A percentile compares a stretch with the other conserved stretches of the same genome.
Conservation (phyloP, 2,888 invertebrate genomes). For the Tachina fera region DNA sequence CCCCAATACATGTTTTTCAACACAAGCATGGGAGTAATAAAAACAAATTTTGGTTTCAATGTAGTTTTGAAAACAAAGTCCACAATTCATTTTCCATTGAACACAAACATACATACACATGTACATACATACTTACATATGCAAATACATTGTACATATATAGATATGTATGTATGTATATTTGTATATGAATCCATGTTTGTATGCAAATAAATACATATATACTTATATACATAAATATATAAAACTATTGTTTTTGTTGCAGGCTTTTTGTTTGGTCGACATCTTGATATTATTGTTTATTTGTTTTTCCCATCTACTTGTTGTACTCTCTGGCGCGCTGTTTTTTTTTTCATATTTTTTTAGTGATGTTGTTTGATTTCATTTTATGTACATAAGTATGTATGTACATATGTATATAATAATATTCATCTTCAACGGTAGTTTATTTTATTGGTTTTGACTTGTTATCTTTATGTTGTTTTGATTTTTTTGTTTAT, state of each 20-base stretch:
- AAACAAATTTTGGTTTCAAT: not conserved
- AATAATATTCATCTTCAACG: conserved; percentile 6
- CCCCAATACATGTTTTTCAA: conserved; percentile 1
- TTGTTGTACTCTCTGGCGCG: conserved; percentile 26
- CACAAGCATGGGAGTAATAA: conserved; percentile 3
- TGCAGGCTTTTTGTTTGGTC: not conserved
- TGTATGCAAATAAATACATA: too few species aligned
- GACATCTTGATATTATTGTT: conserved; percentile 12
- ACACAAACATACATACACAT: not conserved
- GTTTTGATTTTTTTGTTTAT: conserved; percentile 29
- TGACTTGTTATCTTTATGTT: not conserved
- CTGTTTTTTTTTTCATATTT: not conserved
- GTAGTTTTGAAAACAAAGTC: conserved; percentile 29
- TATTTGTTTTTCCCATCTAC: conserved; percentile 4
- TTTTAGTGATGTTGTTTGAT: not conserved
- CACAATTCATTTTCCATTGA: conserved; percentile 50
- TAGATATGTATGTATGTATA: too few species aligned
- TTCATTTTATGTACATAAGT: not conserved
- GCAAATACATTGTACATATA: too few species aligned
- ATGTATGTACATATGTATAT: too few species aligned
- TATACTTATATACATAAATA: not conserved
- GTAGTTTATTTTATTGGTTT: conserved; percentile 46
- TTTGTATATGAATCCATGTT: too few species aligned
- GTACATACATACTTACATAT: not conserved
- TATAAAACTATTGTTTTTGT: not conserved